Evolutionary conservation across 2,888 invertebrate genomes (phyloP).

Genomic region (Tachina fera): DNA sequence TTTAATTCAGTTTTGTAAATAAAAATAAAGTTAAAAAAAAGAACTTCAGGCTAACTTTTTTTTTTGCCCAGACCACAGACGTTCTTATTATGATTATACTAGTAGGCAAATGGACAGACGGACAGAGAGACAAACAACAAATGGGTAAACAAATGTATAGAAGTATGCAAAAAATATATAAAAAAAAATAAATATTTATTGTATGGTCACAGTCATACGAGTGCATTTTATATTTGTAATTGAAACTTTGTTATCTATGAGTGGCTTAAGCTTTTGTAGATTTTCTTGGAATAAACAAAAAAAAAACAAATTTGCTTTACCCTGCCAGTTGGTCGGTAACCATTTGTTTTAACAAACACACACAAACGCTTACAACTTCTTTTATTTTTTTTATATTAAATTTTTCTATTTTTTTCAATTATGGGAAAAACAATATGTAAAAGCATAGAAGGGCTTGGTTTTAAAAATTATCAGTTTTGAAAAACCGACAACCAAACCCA

Average conservation of each 20-base stretch:
- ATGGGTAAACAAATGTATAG: slow-evolving; percentile 13
- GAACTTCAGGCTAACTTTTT: slow-evolving; percentile 1
- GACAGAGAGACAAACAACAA: neutral
- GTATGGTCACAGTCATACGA: slow-evolving; percentile 16
- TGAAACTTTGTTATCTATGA: slow-evolving; percentile 57
- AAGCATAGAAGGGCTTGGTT: slow-evolving; percentile 64
- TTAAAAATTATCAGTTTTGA: slow-evolving; percentile 49
- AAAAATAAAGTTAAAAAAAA: neutral
- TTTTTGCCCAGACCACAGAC: slow-evolving; percentile 63
- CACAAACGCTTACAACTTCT: neutral
- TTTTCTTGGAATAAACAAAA: slow-evolving; percentile 60
- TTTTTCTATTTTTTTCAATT: slow-evolving; percentile 31
- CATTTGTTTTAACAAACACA: slow-evolving; percentile 28
- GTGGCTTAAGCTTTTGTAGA: slow-evolving; percentile 40
- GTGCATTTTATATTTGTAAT: slow-evolving; percentile 44
- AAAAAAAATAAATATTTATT: slow-evolving; percentile 17
- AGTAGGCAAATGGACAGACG: slow-evolving; percentile 11
- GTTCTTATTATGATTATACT: slow-evolving; percentile 64
- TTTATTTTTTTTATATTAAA: slow-evolving; percentile 5
- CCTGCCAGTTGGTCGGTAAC: slow-evolving; percentile 21
- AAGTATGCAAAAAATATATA: neutral
- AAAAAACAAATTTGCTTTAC: slow-evolving; percentile 8
- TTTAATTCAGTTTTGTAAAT: slow-evolving; percentile 58
- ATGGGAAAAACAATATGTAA: slow-evolving; percentile 41
- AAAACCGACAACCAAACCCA: slow-evolving; percentile 33